A percentile compares a stretch with the other conserved stretches of the same genome.
phyloP scores from a whole-genome alignment of 2,113 vertebrate genomes.

The Silurus glanis region DNA sequence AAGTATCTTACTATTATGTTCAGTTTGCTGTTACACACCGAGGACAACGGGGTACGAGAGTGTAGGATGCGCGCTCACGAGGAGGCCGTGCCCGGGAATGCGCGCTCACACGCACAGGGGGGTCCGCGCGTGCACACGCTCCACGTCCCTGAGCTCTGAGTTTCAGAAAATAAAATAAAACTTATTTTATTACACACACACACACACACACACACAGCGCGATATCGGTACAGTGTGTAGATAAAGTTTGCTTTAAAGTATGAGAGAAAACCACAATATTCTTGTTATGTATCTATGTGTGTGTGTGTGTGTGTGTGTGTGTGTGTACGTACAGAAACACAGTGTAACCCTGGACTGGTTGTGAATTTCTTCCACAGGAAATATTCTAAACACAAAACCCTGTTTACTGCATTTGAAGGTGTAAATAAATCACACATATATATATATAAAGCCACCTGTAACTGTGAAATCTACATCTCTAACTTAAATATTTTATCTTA shows the following conservation, averaged over 20 bases:
- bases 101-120: background rate
- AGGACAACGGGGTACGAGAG: conserved; percentile 39
- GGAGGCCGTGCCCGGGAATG: conserved; percentile 47
- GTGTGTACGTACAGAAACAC: too few relatives aligned
- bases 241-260: background rate
- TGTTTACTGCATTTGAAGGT: too few relatives aligned
- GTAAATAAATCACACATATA: background rate
- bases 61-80: conserved; percentile 38
- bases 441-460: too few relatives aligned
- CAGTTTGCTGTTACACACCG: conserved; percentile 28
- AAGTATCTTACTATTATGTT: background rate
- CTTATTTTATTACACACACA: background rate
- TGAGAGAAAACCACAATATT: background rate
- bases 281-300: background rate
- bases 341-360: too few relatives aligned
- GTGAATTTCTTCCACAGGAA: too few relatives aligned
- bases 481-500: too few relatives aligned
- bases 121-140: background rate
- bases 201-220: background rate
- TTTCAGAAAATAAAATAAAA: background rate
- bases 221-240: background rate
- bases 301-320: too few relatives aligned
- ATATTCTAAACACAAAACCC: background rate
- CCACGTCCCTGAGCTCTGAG: conserved; percentile 38
- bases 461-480: too few relatives aligned